Base-by-base conservation (phyloP, 2,888 invertebrate genomes). In the Perdita meconis region DNA sequence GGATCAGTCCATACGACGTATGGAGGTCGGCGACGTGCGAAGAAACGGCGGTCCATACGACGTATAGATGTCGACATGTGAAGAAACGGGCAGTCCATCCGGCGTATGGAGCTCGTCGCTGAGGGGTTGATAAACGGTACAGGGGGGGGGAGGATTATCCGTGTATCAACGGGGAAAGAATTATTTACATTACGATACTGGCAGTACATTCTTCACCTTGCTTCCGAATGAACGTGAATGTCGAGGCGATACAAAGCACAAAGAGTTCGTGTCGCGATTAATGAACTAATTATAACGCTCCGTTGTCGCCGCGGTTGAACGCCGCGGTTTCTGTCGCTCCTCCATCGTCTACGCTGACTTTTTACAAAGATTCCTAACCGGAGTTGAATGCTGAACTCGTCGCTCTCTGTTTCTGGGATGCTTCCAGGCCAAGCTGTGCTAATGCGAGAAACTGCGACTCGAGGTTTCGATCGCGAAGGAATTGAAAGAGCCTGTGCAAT, bases 171-270 rank as follows among this genome's bases (percentile, higher is more conserved):
- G 50, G 40, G 78, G 70, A 73, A 77, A 30, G 30, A 30, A 84
- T 87, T 89, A 90, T 89, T 83, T 90, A 90, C 89, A 90, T 30
- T 80, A 87, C 81, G 88, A 89, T 90, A 90, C 89, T 90, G 90
- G 90, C 90, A 90, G 89, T 90, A 88, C 83, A 78, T 30, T 84
- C 77, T 76, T 84, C 63, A 47, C 40, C 70, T 68, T 60, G 55
- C 44, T 56, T 76, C 65, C 16, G 57, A 38, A 42, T 53, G 71
- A 70, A 75, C 73, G 59, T 61, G 30, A 53, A 55, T 6, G 36
- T 40, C 56, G 59, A 40, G 57, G 22, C 22, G 59, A 51, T 59
- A 55, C 50, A 50, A 73, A 19, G 42, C 59, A 55, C 63, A 30
- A 30, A 30, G n/a, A n/a, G 30, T 30, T 30, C 30, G 30, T 30